Conservation (phyloP, 2,797 vertebrate genomes). For the Naso thynnoides region DNA sequence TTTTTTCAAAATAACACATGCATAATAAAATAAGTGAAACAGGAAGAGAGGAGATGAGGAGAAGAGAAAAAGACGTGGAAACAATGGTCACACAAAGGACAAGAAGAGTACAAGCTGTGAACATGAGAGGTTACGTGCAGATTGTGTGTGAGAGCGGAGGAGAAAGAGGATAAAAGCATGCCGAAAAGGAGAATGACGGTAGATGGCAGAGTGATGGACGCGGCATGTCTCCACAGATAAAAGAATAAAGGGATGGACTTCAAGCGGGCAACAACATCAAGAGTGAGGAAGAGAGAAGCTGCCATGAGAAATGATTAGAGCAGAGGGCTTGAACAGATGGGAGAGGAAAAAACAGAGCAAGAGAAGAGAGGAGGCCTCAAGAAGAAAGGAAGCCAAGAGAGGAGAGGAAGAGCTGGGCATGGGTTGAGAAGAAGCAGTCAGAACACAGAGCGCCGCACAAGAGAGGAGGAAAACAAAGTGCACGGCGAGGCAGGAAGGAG, state of each 20-base stretch:
- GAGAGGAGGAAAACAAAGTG: neutral
- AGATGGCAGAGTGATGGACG: constrained; percentile 25
- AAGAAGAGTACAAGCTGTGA: constrained; percentile 1
- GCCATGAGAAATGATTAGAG: constrained; percentile 37
- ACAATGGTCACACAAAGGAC: neutral
- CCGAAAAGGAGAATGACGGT: constrained; percentile 12
- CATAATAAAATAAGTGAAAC: neutral
- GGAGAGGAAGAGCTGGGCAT: neutral
- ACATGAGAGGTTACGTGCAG: neutral
- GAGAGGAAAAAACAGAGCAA: neutral
- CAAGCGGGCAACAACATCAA: constrained; percentile 21
- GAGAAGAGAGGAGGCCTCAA: neutral
- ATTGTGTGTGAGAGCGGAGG: neutral
- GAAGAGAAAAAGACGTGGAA: neutral
- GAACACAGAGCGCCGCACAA: neutral
- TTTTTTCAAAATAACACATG: constrained; percentile 1
- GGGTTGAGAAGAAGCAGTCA: neutral
- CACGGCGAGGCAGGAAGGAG: neutral
- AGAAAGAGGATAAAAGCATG: neutral
- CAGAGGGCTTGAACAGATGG: constrained; percentile 15
- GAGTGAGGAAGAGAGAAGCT: constrained; percentile 6
- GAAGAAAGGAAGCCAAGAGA: neutral
- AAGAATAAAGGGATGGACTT: neutral
- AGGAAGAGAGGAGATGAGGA: neutral
- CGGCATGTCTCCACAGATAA: constrained; percentile 10